These are phyloP conservation scores for Diabrotica undecimpunctata DNA, from an alignment of 1,140 invertebrate genomes.

Conservation along the genomic window DNA sequence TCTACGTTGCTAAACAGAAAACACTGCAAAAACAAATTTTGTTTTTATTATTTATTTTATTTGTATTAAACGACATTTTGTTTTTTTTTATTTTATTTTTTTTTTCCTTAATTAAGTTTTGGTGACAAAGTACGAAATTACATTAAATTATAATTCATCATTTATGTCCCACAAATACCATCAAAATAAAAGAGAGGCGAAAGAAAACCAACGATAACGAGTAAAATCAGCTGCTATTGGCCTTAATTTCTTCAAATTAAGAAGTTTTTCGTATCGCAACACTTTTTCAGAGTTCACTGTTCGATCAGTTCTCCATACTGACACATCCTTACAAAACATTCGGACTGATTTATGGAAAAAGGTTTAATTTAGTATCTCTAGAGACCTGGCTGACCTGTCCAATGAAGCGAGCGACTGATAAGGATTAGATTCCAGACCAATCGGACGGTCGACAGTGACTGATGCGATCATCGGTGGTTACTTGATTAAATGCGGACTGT, in stretches of 20 bases:
- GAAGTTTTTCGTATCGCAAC: background rate
- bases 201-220: too few species aligned
- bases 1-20: too few species aligned
- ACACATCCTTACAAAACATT: slow-evolving; percentile 16
- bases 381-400: slow-evolving; percentile 39
- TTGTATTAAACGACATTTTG: too few species aligned
- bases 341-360: slow-evolving; percentile 33
- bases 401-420: slow-evolving; percentile 36
- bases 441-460: slow-evolving; percentile 41
- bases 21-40: too few species aligned
- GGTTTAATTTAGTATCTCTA: slow-evolving; percentile 32
- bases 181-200: too few species aligned
- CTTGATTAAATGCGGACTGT: slow-evolving; percentile 43
- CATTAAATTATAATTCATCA: too few species aligned
- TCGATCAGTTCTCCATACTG: background rate
- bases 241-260: background rate
- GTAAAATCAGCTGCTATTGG: too few species aligned
- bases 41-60: too few species aligned
- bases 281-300: background rate
- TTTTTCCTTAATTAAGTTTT: too few species aligned
- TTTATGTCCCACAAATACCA: too few species aligned
- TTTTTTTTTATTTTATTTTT: too few species aligned
- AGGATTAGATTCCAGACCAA: slow-evolving; percentile 39
- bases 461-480: slow-evolving; percentile 42
- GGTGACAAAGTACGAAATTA: too few species aligned